Conservation (phyloP, 2,797 vertebrate genomes). For the Pogonophryne albipinna region DNA sequence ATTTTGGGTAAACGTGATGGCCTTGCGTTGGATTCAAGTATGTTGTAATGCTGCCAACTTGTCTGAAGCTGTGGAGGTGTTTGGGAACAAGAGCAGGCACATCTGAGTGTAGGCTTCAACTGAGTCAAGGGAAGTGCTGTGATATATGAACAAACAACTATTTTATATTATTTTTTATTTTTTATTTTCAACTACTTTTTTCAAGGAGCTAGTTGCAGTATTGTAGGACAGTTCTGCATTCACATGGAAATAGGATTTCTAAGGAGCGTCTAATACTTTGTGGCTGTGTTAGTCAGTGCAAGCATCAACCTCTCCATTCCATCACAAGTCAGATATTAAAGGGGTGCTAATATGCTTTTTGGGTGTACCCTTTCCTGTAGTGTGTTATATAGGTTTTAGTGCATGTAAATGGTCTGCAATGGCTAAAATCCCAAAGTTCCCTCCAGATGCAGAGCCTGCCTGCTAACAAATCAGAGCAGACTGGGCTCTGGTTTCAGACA, state of each 20-base stretch:
- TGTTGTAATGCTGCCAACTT: constrained; percentile 14
- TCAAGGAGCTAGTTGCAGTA: neutral
- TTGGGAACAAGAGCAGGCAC: constrained; percentile 18
- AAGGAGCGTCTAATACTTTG: too few species aligned
- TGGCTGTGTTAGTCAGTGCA: neutral
- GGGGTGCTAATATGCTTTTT: too few species aligned
- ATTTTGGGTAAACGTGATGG: constrained; percentile 33
- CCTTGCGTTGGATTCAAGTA: constrained; percentile 12
- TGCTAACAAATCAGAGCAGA: too few species aligned
- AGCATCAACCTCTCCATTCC: constrained; percentile 2
- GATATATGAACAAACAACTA: too few species aligned
- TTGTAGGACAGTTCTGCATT: neutral
- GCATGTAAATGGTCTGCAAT: too few species aligned
- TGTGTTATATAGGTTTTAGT: too few species aligned
- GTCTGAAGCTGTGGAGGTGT: constrained; percentile 29
- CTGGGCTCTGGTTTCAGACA: too few species aligned
- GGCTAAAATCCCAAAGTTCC: too few species aligned
- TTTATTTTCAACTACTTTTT: neutral
- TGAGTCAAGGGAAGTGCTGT: too few species aligned
- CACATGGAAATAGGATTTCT: neutral
- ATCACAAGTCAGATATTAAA: neutral
- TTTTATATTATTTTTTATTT: neutral
- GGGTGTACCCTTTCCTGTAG: too few species aligned
- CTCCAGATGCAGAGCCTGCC: too few species aligned
- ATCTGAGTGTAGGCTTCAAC: constrained; percentile 1